A percentile compares a stretch with the other conserved stretches of the same genome.
Conservation (phyloP, 2,797 vertebrate species). For the Sebastes minor region DNA sequence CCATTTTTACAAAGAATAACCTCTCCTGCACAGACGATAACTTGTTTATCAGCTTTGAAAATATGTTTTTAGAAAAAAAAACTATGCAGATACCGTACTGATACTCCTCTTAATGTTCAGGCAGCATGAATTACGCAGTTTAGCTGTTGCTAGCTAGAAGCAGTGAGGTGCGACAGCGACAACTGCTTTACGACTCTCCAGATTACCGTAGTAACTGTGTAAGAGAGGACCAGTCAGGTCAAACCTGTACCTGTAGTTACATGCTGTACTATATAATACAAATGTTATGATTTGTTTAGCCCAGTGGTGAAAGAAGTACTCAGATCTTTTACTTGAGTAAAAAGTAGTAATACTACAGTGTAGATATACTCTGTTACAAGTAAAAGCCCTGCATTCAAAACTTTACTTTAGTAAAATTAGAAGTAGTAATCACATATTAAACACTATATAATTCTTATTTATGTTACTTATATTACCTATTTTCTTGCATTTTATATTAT, state of each 20-base stretch:
- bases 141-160: background rate
- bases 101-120: background rate
- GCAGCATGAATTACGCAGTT: conserved; percentile 19
- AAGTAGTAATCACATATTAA: background rate
- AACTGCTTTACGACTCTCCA: conserved; percentile 21
- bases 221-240: background rate
- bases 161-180: background rate
- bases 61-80: background rate
- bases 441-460: background rate
- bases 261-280: background rate
- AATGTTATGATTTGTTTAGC: background rate
- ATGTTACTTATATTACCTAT: too few relatives aligned
- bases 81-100: rapidly evolving
- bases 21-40: background rate
- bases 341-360: too few relatives aligned
- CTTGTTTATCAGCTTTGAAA: background rate
- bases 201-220: conserved; percentile 66
- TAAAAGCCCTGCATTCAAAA: too few relatives aligned
- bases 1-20: background rate
- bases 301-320: background rate
- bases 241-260: background rate
- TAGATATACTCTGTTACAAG: too few relatives aligned
- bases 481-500: background rate
- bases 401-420: too few relatives aligned
- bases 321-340: too few relatives aligned